phyloP scores from a whole-genome alignment of 2,113 vertebrate species.

The Eudorcas thomsonii region DNA sequence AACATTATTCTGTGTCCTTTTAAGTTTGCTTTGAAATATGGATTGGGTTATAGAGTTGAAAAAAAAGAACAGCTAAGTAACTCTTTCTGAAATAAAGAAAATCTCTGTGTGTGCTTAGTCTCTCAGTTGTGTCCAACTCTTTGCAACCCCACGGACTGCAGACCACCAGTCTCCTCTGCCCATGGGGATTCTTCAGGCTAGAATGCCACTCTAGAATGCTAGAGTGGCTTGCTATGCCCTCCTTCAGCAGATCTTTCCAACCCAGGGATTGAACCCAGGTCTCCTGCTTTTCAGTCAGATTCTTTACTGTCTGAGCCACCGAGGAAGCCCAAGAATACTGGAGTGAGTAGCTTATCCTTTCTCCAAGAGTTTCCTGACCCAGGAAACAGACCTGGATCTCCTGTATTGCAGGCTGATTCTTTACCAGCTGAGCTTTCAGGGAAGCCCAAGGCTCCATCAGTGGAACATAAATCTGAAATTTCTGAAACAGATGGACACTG shows the following conservation, averaged over 20 bases:
- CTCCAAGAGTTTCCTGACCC: not conserved
- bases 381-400: not conserved
- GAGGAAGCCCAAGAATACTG: not conserved
- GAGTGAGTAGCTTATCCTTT: not conserved
- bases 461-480: not conserved
- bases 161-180: not conserved
- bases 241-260: not conserved
- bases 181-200: not conserved
- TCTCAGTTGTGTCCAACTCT: not conserved
- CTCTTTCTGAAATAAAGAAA: not conserved
- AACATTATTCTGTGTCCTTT: not conserved
- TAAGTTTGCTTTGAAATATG: not conserved
- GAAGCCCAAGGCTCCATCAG: not conserved
- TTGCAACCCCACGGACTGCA: not conserved
- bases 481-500: not conserved
- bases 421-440: not conserved
- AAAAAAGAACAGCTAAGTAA: not conserved
- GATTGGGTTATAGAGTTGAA: not conserved
- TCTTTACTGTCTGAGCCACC: not conserved
- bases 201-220: fast-evolving
- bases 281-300: not conserved
- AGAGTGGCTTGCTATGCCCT: not conserved
- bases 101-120: not conserved
- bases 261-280: fast-evolving
- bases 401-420: not conserved